Base-by-base conservation (phyloP, 2,888 invertebrate species). In the Stenodera caucasica region DNA sequence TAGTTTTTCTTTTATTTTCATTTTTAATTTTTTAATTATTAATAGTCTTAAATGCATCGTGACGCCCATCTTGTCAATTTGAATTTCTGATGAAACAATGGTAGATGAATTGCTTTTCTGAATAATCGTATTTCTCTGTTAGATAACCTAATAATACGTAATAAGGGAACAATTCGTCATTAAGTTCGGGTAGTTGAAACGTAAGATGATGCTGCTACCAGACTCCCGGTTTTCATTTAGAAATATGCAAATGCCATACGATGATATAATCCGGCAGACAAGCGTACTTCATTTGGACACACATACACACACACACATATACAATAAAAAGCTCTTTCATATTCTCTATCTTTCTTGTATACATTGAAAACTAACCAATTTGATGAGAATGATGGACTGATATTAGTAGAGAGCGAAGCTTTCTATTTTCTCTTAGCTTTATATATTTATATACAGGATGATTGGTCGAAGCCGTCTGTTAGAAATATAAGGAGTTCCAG, bases 161-260 rank as follows among this genome's bases (percentile, higher is more conserved):
- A 73, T 73, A 70, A 71, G 70, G 67, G 71, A 73, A 73, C 73
- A 73, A 73, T 73, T 71, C 70, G 68, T 71, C 72, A 71, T 73
- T 73, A 73, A 71, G 66, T 73, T 70, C 65, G 70, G 71, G n/a
- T 67, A 69, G 69, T 63, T 56, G 57, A 56, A 55, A 63, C 57
- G 58, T 59, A 64, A 61, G 63, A 64, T 61, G 66, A 61, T 59
- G 57, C 62, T 54, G 14, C n/a, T 37, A 37, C 21, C 35, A 53
- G 53, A 33, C 66, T 68, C 53, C 60, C 63, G 66, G 59, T 61
- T 64, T 58, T 50, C 64, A 67, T 67, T 65, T 67, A 62, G 70
- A 72, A 72, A 72, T 73, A 73, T 73, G 73, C 68, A 73, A 73
- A 73, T 71, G 61, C 50, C 64, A 63, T 61, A 67, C 67, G 69